Conservation (phyloP, 1,140 invertebrate genomes). For the Asbolus verrucosus region DNA sequence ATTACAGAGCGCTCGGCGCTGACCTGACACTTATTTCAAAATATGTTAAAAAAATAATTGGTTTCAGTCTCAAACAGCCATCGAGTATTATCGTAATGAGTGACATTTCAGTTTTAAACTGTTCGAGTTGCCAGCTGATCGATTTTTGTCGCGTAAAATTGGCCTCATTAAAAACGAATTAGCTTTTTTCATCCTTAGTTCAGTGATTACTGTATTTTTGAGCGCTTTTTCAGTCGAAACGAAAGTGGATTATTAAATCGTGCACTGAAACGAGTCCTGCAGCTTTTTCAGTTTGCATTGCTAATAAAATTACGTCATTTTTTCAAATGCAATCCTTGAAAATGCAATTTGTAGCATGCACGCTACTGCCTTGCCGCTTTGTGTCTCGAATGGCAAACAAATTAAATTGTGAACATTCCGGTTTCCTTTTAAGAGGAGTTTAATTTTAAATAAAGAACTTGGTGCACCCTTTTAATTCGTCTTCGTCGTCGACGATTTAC, state of each 20-base stretch:
- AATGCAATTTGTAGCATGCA: neutral
- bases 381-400: neutral
- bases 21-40: neutral
- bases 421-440: slow-evolving; percentile 2
- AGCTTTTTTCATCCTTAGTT: neutral
- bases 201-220: neutral
- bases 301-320: slow-evolving; percentile 4
- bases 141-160: neutral
- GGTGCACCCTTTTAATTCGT: neutral
- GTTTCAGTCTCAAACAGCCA: neutral
- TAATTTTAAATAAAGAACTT: neutral
- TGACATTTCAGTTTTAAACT: neutral
- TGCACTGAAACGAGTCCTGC: neutral
- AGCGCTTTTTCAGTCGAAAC: neutral
- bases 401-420: slow-evolving; percentile 5
- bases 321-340: neutral
- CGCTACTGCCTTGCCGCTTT: neutral
- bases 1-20: too few relatives aligned
- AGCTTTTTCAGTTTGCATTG: neutral
- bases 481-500: neutral
- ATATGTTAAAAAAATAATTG: neutral
- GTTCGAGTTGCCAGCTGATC: neutral
- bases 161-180: slow-evolving; percentile 1
- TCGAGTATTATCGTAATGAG: neutral
- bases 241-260: neutral